phyloP scores from a whole-genome alignment of 1,140 invertebrate genomes.

The Sesamia nonagrioides region DNA sequence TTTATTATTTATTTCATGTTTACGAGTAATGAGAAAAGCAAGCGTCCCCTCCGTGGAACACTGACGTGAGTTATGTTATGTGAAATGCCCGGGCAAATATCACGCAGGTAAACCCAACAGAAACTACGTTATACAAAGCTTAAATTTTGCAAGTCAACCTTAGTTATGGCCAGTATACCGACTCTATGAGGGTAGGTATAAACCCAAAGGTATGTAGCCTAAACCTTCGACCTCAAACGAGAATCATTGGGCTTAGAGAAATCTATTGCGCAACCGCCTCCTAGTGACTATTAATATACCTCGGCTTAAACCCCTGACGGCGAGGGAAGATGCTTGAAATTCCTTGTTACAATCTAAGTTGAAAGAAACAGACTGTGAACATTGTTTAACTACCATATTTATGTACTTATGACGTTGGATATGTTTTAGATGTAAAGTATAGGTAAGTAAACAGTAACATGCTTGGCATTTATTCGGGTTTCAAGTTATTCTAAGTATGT shows the following conservation, averaged over 20 bases:
- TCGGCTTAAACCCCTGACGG: neutral
- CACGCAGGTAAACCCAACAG: no score
- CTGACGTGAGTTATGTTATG: no score
- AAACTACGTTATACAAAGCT: neutral
- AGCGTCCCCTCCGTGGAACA: no score
- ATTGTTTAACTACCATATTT: neutral
- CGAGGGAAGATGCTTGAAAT: neutral
- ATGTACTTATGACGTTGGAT: neutral
- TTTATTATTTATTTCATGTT: no score
- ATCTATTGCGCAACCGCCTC: constrained; percentile 18
- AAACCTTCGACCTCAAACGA: constrained; percentile 4
- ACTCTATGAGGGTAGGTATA: neutral
- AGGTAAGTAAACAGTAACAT: neutral
- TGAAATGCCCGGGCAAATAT: no score
- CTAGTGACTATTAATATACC: constrained; percentile 24
- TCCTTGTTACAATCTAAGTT: neutral
- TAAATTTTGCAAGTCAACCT: no score
- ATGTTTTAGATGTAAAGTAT: neutral
- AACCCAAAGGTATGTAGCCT: neutral
- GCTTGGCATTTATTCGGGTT: neutral
- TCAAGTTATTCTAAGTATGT: no score
- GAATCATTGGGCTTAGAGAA: constrained; percentile 15
- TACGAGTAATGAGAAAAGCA: no score
- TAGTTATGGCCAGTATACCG: no score
- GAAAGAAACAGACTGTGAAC: neutral